Percentiles rank a stretch among this genome's conserved stretches.
Conservation (phyloP, 2,888 invertebrate species). For the Monochamus alternatus region DNA sequence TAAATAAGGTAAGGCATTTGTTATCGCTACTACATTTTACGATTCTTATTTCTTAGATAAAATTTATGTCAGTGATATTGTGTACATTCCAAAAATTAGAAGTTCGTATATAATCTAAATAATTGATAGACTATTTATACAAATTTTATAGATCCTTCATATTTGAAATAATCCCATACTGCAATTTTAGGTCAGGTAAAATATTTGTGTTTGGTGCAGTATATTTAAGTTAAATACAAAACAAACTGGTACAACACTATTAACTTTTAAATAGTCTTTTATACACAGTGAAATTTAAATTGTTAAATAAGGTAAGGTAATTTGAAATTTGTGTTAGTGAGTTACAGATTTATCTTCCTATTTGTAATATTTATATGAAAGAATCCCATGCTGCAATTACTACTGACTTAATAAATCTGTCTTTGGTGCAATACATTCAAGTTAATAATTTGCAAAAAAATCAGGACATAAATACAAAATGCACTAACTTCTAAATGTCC, state of each 20-base stretch:
- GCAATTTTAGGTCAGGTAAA: neutral
- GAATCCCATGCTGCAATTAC: conserved; percentile 11
- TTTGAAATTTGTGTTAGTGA: conserved; percentile 37
- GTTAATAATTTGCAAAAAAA: conserved; percentile 27
- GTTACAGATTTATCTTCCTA: conserved; percentile 33
- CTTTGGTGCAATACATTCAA: too few relatives aligned
- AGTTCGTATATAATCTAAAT: neutral
- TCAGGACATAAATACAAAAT: neutral
- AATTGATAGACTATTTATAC: neutral
- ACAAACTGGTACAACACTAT: too few relatives aligned
- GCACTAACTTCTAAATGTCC: too few relatives aligned
- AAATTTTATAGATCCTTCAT: too few relatives aligned
- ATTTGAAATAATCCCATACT: too few relatives aligned
- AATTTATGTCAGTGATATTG: conserved; percentile 2
- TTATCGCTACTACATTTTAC: too few relatives aligned
- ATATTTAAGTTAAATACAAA: conserved; percentile 9
- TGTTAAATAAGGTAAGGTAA: neutral
- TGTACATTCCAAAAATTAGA: conserved; percentile 26
- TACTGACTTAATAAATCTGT: neutral
- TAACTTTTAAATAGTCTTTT: too few relatives aligned
- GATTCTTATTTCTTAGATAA: too few relatives aligned
- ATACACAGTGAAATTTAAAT: too few relatives aligned
- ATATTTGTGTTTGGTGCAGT: conserved; percentile 25
- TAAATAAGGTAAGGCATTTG: neutral
- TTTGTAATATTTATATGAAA: conserved; percentile 36